Evolutionary conservation across 2,113 vertebrate genomes (phyloP), one percentile per base, ranked within the genome.

Genomic region (Raphicerus campestris): DNA sequence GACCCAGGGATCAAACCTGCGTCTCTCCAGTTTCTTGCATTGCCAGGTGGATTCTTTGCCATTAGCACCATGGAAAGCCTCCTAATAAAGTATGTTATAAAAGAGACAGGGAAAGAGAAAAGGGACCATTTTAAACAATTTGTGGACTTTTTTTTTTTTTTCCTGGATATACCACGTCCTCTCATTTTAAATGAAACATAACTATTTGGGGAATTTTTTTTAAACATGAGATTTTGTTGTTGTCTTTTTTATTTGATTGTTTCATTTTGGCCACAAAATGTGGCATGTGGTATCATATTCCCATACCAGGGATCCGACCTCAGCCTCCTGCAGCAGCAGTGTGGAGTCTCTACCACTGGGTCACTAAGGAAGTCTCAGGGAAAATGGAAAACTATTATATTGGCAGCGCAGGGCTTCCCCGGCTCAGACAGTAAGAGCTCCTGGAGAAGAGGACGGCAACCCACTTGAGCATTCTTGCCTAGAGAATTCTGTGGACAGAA

Each of bases 111-210:
- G n/a, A 83, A 11, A 73, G 20, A 39, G 20, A 73, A 81, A 49
- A 47, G 39, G n/a, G 16, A 94, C 35, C 77, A 66, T 75, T 95
- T 85, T 89, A 91, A 93, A 16, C 35, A 93, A 96, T 35, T 84
- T 16, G 6, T 85, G 20, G n/a, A 78, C 35, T 51, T 7, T 49
- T n/a, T 51, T 10, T 58, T 90, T 92, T 95, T 87, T 13, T 22
- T 39, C 1, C 86, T 61, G 30, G 35, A 61, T 10, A 39, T 28
- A 32, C 3, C 56, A 32, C 77, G 15, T 55, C 28, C 6, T 90
- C 42, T 70, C 17, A 60, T 70, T 91, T 94, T 90, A 89, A 66
- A 83, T 24, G 42, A 91, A 87, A 95, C 66, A n/a, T 24, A 45
- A 75, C 73, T 80, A 58, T 60, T 55, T 61, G 19, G 66, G 30